A percentile compares a stretch with the other conserved stretches of the same genome.
phyloP scores from a whole-genome alignment of 30 jellyfish, hydroid and myxozoan genomes.

The Chironex yamaguchii region DNA sequence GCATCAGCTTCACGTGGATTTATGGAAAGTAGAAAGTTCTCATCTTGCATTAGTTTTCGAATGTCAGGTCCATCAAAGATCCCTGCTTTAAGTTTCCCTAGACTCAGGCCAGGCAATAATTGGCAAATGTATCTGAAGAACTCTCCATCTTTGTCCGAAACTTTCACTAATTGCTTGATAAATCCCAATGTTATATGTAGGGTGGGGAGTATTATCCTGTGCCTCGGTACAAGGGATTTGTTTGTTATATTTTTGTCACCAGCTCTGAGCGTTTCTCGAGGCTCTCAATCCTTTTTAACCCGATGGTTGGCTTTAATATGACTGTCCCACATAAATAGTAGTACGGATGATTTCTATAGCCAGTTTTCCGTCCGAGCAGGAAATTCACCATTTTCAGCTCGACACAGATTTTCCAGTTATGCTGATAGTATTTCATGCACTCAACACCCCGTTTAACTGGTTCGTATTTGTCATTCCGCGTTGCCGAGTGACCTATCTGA shows the following conservation, averaged over 20 bases:
- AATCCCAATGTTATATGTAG: constrained; percentile 22
- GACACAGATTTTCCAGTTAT: constrained; percentile 46
- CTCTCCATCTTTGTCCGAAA: constrained; percentile 33
- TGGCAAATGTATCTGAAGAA: constrained; percentile 47
- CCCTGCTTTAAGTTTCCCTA: constrained; percentile 32
- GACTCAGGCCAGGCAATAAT: constrained; percentile 13
- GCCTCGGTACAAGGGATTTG: constrained; percentile 47
- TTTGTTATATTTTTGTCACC: background rate
- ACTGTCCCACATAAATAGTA: constrained; percentile 5
- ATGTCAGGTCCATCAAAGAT: background rate
- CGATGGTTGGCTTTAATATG: background rate
- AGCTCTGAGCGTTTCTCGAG: constrained; percentile 1
- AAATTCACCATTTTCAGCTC: constrained; percentile 29
- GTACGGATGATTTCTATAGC: background rate
- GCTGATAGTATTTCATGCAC: constrained; percentile 17
- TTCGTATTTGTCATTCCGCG: constrained; percentile 42
- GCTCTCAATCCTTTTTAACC: constrained; percentile 6
- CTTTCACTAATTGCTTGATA: constrained; percentile 35
- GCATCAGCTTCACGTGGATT: constrained; percentile 3
- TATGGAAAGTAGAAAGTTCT: too few species aligned
- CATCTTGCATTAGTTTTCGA: too few species aligned
- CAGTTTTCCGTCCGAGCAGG: constrained; percentile 15
- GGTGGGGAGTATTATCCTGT: constrained; percentile 40
- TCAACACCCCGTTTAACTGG: constrained; percentile 23
- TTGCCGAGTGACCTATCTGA: constrained; percentile 39